A percentile compares a stretch with the other conserved stretches of the same genome.
These are phyloP conservation scores for Agriopis leucophaearia DNA, from an alignment of 2,888 invertebrate species.

Conservation along the genomic window DNA sequence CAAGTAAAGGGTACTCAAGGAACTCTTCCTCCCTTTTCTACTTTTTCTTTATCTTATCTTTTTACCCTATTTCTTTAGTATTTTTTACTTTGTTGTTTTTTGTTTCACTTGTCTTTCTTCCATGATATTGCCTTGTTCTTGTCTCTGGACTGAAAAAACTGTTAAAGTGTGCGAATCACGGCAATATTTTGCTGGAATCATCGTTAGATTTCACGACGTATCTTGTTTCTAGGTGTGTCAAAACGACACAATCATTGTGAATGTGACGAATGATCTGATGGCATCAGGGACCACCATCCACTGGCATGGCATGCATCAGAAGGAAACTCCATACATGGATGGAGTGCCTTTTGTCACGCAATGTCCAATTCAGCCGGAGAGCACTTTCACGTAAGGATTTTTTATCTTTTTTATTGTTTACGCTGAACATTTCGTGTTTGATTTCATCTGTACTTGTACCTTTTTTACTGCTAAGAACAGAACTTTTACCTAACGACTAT, in stretches of 20 bases:
- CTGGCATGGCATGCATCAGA: slow-evolving; percentile 93
- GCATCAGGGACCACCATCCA: slow-evolving; percentile 92
- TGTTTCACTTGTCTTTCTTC: too few species aligned
- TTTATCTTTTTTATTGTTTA: not conserved
- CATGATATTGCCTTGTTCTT: too few species aligned
- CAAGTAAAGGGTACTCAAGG: too few species aligned
- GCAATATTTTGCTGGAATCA: too few species aligned
- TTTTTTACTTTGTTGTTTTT: not conserved
- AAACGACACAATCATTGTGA: slow-evolving; percentile 90
- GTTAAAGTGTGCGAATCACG: too few species aligned
- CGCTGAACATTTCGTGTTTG: too few species aligned
- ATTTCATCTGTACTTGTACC: too few species aligned
- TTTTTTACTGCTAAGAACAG: too few species aligned
- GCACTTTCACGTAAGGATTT: slow-evolving; percentile 72
- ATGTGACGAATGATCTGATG: slow-evolving; percentile 89
- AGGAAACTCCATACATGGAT: slow-evolving; percentile 91
- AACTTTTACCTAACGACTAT: too few species aligned
- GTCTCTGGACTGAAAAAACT: too few species aligned
- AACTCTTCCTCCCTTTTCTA: too few species aligned
- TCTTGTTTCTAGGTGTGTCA: slow-evolving; percentile 87
- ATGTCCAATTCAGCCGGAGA: slow-evolving; percentile 90
- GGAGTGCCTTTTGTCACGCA: slow-evolving; percentile 92
- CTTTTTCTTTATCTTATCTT: not conserved
- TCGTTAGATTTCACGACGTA: not conserved
- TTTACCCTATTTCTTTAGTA: not conserved